Conservation (phyloP, 1,140 invertebrate species). For the Hermatobates lingyangjiaoensis region DNA sequence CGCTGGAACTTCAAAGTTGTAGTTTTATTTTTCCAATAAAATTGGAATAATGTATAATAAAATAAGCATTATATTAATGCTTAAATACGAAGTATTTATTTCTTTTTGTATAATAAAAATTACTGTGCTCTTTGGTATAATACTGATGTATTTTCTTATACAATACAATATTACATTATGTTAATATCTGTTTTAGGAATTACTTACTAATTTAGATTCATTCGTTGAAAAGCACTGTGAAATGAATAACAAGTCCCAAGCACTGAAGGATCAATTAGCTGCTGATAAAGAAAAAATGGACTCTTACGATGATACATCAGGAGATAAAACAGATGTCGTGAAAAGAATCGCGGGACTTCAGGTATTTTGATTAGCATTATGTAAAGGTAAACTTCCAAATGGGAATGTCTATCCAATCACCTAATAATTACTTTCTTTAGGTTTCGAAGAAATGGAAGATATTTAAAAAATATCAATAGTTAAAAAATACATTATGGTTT, state of each 20-base stretch:
- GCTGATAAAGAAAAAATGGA: slow-evolving; percentile 54
- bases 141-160: no score
- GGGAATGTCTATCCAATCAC: background rate
- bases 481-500: background rate
- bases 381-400: no score
- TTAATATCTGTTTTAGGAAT: slow-evolving; percentile 33
- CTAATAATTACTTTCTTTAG: background rate
- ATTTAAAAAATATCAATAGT: no score
- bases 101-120: no score
- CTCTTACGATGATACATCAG: slow-evolving; percentile 54
- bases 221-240: slow-evolving; percentile 72
- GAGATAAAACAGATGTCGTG: slow-evolving; percentile 59
- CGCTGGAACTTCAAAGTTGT: no score
- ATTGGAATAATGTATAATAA: no score
- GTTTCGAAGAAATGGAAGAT: no score
- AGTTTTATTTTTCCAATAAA: no score
- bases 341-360: slow-evolving; percentile 49
- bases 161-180: no score
- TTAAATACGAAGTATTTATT: no score
- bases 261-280: slow-evolving; percentile 59
- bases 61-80: no score
- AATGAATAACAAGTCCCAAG: slow-evolving; percentile 46
- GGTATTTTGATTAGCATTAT: slow-evolving; percentile 22
- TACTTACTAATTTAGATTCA: slow-evolving; percentile 64
- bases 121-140: no score